Base-by-base conservation (phyloP, 1,140 invertebrate genomes). In the Drosophila novamexicana region DNA sequence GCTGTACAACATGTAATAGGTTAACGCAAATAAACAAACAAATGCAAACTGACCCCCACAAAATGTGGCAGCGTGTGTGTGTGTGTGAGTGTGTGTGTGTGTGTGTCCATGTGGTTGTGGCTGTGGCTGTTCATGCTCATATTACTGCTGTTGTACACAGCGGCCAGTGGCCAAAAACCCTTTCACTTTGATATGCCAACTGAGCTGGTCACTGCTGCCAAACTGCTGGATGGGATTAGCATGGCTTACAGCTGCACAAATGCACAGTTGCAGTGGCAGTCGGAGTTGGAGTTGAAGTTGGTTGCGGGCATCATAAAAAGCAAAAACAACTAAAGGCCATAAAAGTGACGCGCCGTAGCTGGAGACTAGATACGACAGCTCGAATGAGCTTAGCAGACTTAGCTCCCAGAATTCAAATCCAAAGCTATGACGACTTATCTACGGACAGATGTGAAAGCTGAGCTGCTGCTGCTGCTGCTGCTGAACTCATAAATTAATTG, bases 401-500 rank as follows among this genome's bases (percentile, higher is more conserved):
- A 44, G 9, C 39, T 44, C 18, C 53, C 18, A 40, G 6, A 34
- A 39, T 64, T 7, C 39, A 47, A 59, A 58, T 57, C 37, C 63
- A 36, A 57, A 47, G 29, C 29, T 59, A 12, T 58, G 66, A 47
- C 63, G 64, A 62, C 81, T 83, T 83, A 83, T 84, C 81, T 81
- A 77, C 50, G 47, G 65, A 49, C 62, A 67, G 70, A 88, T 86
- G 83, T 86, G 82, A 86, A 86, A 86, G 82, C 82, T 79, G 81
- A 86, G 82, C 82, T 75, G 81, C 52, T 34, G 66, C 40, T 79
- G 22, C 22, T 77, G 82, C 82, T 75, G 81, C 52, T 75, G 81
- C 45, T 79, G 82, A 77, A 77, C 84, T 88, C 84, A 86, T 88
- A 88, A 88, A 88, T 88, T 88, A 88, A 88, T 88, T 83, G 84